These are phyloP conservation scores for Conops quadrifasciatus DNA, from an alignment of 2,888 invertebrate species.

Conservation along the genomic window DNA sequence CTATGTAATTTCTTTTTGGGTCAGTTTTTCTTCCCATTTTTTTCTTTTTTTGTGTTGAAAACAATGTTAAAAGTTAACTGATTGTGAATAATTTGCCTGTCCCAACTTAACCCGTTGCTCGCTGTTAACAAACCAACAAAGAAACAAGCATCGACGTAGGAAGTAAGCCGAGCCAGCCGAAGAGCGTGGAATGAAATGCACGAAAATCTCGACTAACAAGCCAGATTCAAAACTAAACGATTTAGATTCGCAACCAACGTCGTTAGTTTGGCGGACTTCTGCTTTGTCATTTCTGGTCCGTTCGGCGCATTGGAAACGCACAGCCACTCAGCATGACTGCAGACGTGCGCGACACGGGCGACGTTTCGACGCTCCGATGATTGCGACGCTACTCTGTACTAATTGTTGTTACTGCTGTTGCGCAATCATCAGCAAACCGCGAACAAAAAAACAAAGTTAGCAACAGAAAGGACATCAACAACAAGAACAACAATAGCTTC, in stretches of 20 bases:
- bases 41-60: too few species aligned
- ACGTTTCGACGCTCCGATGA: too few species aligned
- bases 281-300: constrained; percentile 27
- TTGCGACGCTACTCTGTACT: constrained; percentile 23
- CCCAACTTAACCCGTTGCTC: too few species aligned
- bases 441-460: constrained; percentile 7
- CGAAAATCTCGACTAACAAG: constrained; percentile 27
- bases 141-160: neutral
- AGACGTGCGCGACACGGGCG: too few species aligned
- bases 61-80: too few species aligned
- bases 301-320: constrained; percentile 11
- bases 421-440: constrained; percentile 5
- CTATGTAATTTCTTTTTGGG: too few species aligned
- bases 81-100: too few species aligned
- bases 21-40: too few species aligned
- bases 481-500: neutral
- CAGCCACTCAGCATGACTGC: neutral
- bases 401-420: constrained; percentile 41
- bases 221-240: constrained; percentile 34
- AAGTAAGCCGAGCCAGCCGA: constrained; percentile 41
- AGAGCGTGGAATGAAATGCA: constrained; percentile 28
- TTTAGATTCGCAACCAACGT: constrained; percentile 16
- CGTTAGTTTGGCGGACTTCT: constrained; percentile 8
- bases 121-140: too few species aligned
- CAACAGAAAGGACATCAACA: neutral